These are phyloP conservation scores for Lagodon rhomboides DNA, from an alignment of 2,797 vertebrate genomes.

Conservation along the genomic window DNA sequence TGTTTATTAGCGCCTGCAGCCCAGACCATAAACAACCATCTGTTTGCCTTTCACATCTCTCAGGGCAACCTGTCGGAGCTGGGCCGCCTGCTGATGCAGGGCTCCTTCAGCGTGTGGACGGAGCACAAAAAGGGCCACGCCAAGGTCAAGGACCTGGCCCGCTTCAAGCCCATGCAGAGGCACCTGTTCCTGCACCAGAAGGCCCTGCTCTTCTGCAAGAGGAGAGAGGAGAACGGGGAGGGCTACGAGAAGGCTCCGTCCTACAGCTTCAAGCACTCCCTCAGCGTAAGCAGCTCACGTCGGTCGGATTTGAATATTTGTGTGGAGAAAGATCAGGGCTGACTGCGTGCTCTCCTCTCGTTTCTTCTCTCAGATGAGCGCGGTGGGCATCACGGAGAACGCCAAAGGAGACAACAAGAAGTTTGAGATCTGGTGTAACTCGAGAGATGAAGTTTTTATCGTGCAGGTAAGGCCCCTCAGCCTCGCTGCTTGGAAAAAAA, in stretches of 20 bases:
- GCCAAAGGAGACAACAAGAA: constrained; percentile 97
- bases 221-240: constrained; percentile 95
- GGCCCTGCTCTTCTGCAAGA: constrained; percentile 97
- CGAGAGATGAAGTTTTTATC: constrained; percentile 96
- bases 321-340: not conserved
- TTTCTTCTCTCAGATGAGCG: constrained; percentile 89
- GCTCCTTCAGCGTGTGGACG: constrained; percentile 97
- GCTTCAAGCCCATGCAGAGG: constrained; percentile 98
- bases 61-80: constrained; percentile 95
- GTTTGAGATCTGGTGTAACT: constrained; percentile 99
- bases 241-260: constrained; percentile 98
- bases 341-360: not conserved
- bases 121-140: constrained; percentile 97
- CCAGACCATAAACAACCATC: not conserved
- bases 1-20: not conserved
- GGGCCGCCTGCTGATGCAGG: constrained; percentile 96
- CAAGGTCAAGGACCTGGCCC: constrained; percentile 97
- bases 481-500: not conserved
- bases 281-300: constrained; percentile 87
- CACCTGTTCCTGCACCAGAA: constrained; percentile 97
- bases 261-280: constrained; percentile 97
- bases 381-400: constrained; percentile 96
- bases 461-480: constrained; percentile 87
- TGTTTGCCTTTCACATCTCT: not conserved
- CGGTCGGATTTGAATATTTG: no score